These are phyloP conservation scores for Ooceraea biroi DNA, from an alignment of 1,140 invertebrate species.

Conservation along the genomic window DNA sequence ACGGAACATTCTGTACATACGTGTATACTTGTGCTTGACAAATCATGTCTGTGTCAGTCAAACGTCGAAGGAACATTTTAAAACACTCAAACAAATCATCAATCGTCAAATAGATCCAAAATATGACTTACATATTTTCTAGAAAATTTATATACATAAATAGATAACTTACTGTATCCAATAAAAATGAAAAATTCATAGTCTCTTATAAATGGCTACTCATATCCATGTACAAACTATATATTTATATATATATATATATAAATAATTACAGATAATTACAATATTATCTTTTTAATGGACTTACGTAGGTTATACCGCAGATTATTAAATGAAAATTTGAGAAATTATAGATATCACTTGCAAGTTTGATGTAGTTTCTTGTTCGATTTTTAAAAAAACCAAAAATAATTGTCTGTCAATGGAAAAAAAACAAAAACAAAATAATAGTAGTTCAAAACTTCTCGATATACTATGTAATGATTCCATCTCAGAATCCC, in stretches of 20 bases:
- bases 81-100: neutral
- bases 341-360: neutral
- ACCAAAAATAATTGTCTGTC: neutral
- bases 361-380: constrained; percentile 1
- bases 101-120: neutral
- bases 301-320: neutral
- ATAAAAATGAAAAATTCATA: neutral
- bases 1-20: constrained; percentile 20
- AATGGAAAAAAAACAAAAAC: too few relatives aligned
- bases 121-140: constrained; percentile 8
- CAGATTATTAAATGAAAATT: constrained; percentile 26
- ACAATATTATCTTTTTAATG: neutral
- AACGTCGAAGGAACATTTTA: neutral
- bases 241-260: constrained; percentile 24
- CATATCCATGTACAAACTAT: constrained; percentile 16
- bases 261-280: constrained; percentile 24
- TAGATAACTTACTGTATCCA: neutral
- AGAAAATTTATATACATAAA: neutral
- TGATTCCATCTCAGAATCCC: neutral
- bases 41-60: constrained; percentile 2
- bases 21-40: neutral
- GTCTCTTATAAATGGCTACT: neutral
- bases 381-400: constrained; percentile 25
- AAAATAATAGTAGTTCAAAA: neutral
- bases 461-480: too few relatives aligned